A percentile compares a stretch with the other conserved stretches of the same genome.
Conservation (phyloP, 1,140 invertebrate genomes). For the Neodiprion virginianus region DNA sequence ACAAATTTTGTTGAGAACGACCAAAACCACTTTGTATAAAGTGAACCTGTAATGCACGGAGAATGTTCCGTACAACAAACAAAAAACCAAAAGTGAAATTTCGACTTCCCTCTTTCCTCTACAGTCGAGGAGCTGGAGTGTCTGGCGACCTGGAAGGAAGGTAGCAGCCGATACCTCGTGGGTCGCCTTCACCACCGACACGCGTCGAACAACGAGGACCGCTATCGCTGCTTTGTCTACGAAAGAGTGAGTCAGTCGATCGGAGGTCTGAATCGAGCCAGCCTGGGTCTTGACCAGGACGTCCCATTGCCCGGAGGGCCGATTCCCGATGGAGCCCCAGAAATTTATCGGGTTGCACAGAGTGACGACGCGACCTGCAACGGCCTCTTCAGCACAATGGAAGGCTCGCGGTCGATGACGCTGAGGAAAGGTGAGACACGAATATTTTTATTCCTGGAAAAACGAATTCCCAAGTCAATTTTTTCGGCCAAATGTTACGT, state of each 20-base stretch:
- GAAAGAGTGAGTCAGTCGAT: slow-evolving; percentile 69
- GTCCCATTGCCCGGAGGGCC: slow-evolving; percentile 44
- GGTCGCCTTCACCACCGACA: slow-evolving; percentile 81
- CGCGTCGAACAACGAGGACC: slow-evolving; percentile 88
- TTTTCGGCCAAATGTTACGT: neutral
- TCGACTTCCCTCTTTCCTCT: slow-evolving; percentile 40
- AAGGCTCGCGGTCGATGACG: slow-evolving; percentile 78
- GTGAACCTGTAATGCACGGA: too few relatives aligned
- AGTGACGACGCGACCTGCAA: slow-evolving; percentile 90
- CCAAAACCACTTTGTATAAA: too few relatives aligned
- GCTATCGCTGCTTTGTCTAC: slow-evolving; percentile 92
- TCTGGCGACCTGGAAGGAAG: slow-evolving; percentile 88
- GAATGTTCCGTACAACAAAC: too few relatives aligned
- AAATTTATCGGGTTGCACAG: slow-evolving; percentile 80
- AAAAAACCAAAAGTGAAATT: neutral
- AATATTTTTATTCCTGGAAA: neutral
- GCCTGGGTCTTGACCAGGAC: slow-evolving; percentile 51
- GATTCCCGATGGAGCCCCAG: slow-evolving; percentile 50
- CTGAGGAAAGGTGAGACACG: slow-evolving; percentile 69
- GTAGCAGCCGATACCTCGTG: slow-evolving; percentile 84
- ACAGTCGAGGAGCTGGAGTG: slow-evolving; percentile 87
- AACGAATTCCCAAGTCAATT: neutral
- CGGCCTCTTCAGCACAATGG: slow-evolving; percentile 80
- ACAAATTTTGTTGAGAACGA: too few relatives aligned
- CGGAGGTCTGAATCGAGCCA: slow-evolving; percentile 47